Conservation (phyloP, 2,797 vertebrate genomes). For the Leptoclinus maculatus region DNA sequence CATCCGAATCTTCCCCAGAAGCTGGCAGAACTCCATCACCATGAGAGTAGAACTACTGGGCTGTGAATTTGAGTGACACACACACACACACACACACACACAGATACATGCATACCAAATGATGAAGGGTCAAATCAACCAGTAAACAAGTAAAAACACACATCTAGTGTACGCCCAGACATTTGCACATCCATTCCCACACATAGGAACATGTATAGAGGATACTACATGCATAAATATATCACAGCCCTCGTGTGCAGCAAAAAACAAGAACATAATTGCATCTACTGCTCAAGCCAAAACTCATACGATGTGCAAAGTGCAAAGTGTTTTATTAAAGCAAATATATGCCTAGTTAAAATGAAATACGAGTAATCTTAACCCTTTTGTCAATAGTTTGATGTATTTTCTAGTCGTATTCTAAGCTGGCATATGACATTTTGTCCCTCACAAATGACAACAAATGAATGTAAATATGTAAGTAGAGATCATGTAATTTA, state of each 20-base stretch:
- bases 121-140: neutral
- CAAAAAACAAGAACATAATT: neutral
- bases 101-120: neutral
- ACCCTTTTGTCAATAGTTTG: neutral
- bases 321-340: neutral
- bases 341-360: neutral
- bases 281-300: neutral
- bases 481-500: constrained; percentile 55
- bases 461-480: constrained; percentile 71
- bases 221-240: neutral
- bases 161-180: neutral
- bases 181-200: constrained; percentile 3
- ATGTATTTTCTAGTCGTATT: constrained; percentile 6
- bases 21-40: constrained; percentile 88
- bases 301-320: neutral
- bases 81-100: neutral
- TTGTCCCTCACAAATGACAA: constrained; percentile 9
- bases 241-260: neutral
- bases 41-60: constrained; percentile 94
- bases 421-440: neutral
- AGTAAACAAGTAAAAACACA: neutral
- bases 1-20: constrained; percentile 89
- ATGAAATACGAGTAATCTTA: neutral
- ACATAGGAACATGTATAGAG: neutral
- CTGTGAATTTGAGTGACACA: constrained; percentile 86